Base-by-base conservation (phyloP, 2,797 vertebrate species). In the Salmo trutta region DNA sequence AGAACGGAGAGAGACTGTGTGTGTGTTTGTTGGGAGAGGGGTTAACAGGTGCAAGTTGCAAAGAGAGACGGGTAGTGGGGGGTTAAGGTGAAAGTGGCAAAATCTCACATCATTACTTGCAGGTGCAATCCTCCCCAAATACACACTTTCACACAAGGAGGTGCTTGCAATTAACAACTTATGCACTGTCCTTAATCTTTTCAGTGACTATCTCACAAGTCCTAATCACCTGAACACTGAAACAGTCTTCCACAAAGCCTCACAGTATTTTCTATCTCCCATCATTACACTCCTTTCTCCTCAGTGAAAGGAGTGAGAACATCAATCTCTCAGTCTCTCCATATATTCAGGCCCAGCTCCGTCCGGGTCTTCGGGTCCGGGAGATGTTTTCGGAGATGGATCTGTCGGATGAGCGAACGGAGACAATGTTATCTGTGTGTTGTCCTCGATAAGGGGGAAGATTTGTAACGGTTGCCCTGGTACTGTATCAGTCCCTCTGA, bases 381-480 rank as follows among this genome's bases (percentile, higher is more conserved):
- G 85, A 88, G 89, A 92, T 91, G 90, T 91, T 93, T 90, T 88
- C 75, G 3, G 87, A 90, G 91, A 93, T 91, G 91, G 90, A 92
- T 93, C 86, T 89, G 87, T 92, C 88, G 91, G 92, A 91, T 90
- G 90, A 86, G 90, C 12, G 90, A 90, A 91, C 90, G 90, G 92
- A 93, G 92, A 93, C 91, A 78, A 79, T 71, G 88, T 93, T 94
- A 94, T 94, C 93, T 89, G 88, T 81, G 86, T 90, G 91, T 92
- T 91, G 86, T 90, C 87, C 87, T 84, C 87, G 91, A 93, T 93
- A 93, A 93, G 90, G 81, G 79, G 8, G 53, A 84, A 91, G 92
- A 94, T 93, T 92, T 92, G 91, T 92, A 93, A 90, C 83, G 73
- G 80, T 91, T 90, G 84, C 72, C 59, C 72, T 83, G 78, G 83